Conservation (phyloP, 2,797 vertebrate genomes). For the Cetoscarus ocellatus region DNA sequence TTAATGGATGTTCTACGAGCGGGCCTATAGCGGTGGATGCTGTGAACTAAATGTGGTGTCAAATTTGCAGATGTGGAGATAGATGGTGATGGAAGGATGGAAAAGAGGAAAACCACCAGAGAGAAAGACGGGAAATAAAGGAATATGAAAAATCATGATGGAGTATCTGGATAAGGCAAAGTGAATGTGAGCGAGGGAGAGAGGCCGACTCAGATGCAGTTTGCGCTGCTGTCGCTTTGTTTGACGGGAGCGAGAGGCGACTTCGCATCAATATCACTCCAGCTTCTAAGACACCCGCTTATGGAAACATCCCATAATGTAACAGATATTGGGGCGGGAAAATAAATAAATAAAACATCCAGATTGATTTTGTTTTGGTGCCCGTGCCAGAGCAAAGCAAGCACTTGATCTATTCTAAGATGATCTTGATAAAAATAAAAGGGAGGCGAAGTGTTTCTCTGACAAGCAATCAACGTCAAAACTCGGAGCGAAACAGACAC, state of each 20-base stretch:
- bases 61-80: constrained; percentile 66
- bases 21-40: constrained; percentile 50
- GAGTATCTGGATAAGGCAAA: constrained; percentile 51
- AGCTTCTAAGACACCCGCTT: constrained; percentile 67
- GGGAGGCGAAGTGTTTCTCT: constrained; percentile 69
- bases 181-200: constrained; percentile 47
- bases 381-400: constrained; percentile 52
- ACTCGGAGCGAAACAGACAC: constrained; percentile 76
- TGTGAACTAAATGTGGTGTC: constrained; percentile 62
- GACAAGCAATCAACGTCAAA: constrained; percentile 78
- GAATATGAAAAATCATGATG: constrained; percentile 65
- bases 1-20: constrained; percentile 62
- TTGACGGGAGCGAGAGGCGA: constrained; percentile 70
- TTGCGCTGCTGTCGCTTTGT: constrained; percentile 63
- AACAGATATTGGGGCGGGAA: constrained; percentile 67
- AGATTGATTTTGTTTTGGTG: constrained; percentile 75
- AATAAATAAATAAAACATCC: constrained; percentile 77
- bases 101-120: constrained; percentile 55
- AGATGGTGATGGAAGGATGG: constrained; percentile 62
- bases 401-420: constrained; percentile 80
- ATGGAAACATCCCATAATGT: constrained; percentile 76
- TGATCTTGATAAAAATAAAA: constrained; percentile 76
- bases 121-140: constrained; percentile 50
- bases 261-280: constrained; percentile 74
- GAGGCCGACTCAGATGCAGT: constrained; percentile 54